Evolutionary conservation across 2,888 invertebrate species (phyloP), one percentile per base, ranked within the genome.

Genomic region (Himalopsyche anomala): DNA sequence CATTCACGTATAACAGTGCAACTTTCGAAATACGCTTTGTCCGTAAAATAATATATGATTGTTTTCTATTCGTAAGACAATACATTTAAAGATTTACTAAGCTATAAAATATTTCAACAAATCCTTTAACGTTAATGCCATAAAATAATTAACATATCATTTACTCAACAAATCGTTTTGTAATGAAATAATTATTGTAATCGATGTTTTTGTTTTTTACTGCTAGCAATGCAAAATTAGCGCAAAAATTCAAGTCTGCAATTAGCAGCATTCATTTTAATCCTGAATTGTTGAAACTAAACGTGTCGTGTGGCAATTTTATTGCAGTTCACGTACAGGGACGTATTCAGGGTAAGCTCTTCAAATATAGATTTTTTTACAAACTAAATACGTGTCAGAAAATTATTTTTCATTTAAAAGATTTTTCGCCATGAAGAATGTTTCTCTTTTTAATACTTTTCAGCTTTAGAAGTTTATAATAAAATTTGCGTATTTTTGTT

Each of bases 61-160:
- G 8, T 42, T 0, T 42, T 6, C 42, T 42, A 8, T 6, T 2
- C 8, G 8, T 3, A 42, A 42, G 42, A 42, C 42, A 42, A 42
- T 42, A 42, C 11, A 51, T 9, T 42, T 9, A 51, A 0, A 51
- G 15, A 51, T 15, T 4, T 5, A 51, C 15, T 51, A 15, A 15
- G 5, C 0, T 15, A 51, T 51, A 15, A 15, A 51, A 51, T 3
- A 2, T 19, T 62, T 6, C n/a, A 9, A 80, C 11, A 40, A n/a
- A n/a, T 80, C n/a, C 40, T n/a, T 80, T 80, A 12, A 12, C 9
- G 5, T 11, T 6, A 40, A 80, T 12, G n/a, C 17, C 12, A 80
- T 40, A 38, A 80, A 80, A 80, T 42, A 80, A 80, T n/a, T 42
- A 80, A n/a, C 80, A 15, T 80, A 80, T 80, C 80, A 80, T 62